Evolutionary conservation across 2,113 vertebrate genomes (phyloP), one percentile per base, ranked within the genome.

Genomic region (Marmota flaviventris): DNA sequence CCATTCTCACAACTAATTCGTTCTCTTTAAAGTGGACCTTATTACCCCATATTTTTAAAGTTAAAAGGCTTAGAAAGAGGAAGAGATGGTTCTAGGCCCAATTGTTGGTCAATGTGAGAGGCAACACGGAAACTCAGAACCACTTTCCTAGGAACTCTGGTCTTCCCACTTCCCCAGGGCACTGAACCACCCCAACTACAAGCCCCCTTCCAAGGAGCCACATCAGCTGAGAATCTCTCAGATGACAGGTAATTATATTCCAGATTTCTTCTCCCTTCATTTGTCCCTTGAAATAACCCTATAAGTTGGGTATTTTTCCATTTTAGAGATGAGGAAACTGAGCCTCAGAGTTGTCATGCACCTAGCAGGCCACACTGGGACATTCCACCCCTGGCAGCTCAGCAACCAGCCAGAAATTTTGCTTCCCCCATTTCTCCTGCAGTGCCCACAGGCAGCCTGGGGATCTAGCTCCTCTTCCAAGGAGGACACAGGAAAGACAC

Each of bases 381-480:
- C 4, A 14, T n/a, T 32, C 82, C 10, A 1, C 0, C 2, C 12
- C 37, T 1, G 17, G n/a, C 24, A 65, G 61, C 37, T 58, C 48
- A 0, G 1, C 9, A 24, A 16, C 5, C 32, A 16, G 37, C 69
- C 53, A 83, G 13, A 42, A 24, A 1, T 0, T 8, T 1, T 18
- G 37, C 37, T 42, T 11, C 12, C 16, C 77, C 37, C 2, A 8
- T 34, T n/a, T 7, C 32, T 53, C 51, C 51, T 42, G 18, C 56
- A 58, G 56, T 58, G 20, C 56, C 20, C 58, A 69, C 53, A 65
- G n/a, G 69, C 4, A 32, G 39, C 37, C 9, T 5, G 2, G 4
- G 29, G 77, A 70, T 72, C 81, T 42, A 37, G 20, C 37, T 65
- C 48, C 22, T 29, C 8, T 8, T 34, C 18, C 45, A 81, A 51